Evolutionary conservation across 2,888 invertebrate genomes (phyloP).

Genomic region (Podabrus alpinus): DNA sequence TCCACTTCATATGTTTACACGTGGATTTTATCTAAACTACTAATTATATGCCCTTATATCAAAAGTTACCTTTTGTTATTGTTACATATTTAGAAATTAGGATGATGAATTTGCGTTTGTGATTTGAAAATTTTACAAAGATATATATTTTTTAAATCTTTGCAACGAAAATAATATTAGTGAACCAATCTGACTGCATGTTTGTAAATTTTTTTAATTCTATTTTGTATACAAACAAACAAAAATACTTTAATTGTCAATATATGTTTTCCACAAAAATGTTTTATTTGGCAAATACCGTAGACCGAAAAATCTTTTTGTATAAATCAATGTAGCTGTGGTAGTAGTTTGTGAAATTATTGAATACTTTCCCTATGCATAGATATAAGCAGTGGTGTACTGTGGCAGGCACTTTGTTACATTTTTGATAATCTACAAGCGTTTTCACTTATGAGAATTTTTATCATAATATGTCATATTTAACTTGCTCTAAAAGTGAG

Average conservation of each 20-base stretch:
- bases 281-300: not conserved
- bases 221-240: not conserved
- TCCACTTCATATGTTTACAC: not conserved
- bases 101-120: not conserved
- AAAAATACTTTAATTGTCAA: not conserved
- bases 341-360: too few species aligned
- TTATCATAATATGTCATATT: too few species aligned
- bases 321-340: too few species aligned
- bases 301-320: not conserved
- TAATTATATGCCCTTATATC: not conserved
- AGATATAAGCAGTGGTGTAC: too few species aligned
- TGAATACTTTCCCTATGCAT: too few species aligned
- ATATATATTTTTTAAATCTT: not conserved
- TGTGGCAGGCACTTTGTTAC: too few species aligned
- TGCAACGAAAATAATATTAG: not conserved
- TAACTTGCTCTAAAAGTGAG: too few species aligned
- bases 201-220: not conserved
- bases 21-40: not conserved
- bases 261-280: not conserved
- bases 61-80: not conserved
- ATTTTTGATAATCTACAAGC: too few species aligned
- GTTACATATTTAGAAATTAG: not conserved
- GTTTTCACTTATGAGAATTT: too few species aligned
- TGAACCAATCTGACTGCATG: not conserved
- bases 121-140: not conserved